These are phyloP conservation scores for Cricetomys ansorgei DNA, from an alignment of 2,113 vertebrate species.

Conservation along the genomic window DNA sequence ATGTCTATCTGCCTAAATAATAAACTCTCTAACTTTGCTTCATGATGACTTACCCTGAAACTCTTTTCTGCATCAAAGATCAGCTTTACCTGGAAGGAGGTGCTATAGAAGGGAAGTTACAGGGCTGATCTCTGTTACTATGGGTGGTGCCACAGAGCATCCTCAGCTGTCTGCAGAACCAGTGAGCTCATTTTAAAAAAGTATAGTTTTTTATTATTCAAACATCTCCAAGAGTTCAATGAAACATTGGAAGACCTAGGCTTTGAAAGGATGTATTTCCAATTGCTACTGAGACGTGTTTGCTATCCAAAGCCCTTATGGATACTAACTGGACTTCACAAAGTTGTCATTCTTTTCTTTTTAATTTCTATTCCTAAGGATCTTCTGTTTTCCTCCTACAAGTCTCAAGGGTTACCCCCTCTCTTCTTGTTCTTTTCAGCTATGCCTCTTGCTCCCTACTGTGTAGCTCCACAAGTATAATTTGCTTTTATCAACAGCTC, in stretches of 20 bases:
- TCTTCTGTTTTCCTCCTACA: not conserved
- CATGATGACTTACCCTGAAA: not conserved
- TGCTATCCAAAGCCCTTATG: not conserved
- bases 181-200: not conserved
- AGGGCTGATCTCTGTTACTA: not conserved
- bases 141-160: not conserved
- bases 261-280: not conserved
- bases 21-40: not conserved
- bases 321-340: conserved; percentile 1
- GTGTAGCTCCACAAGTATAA: not conserved
- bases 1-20: not conserved
- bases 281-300: not conserved
- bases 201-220: not conserved
- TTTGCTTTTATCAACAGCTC: not conserved
- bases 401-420: not conserved
- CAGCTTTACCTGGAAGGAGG: not conserved
- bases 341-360: not conserved
- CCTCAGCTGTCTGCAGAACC: not conserved
- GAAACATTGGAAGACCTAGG: not conserved
- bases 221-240: not conserved
- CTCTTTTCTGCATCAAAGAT: not conserved
- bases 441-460: not conserved
- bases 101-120: not conserved
- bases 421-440: not conserved
- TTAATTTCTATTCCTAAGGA: not conserved